phyloP scores from a whole-genome alignment of 2,888 invertebrate genomes.

The Cyaniris semiargus region DNA sequence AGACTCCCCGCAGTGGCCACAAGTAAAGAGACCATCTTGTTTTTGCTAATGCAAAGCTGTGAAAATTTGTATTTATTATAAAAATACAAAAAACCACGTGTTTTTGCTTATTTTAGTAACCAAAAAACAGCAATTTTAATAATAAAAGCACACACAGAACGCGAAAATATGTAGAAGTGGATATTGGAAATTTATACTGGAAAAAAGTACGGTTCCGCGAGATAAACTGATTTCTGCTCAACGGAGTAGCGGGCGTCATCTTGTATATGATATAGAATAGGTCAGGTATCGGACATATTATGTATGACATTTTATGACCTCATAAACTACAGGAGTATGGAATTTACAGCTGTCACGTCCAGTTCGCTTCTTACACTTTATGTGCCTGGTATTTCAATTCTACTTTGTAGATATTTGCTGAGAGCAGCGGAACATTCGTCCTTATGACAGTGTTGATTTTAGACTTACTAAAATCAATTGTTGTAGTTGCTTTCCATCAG shows the following conservation, averaged over 20 bases:
- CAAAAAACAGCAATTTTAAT: conserved; percentile 4
- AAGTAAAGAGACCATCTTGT: conserved; percentile 94
- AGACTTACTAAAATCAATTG: no score
- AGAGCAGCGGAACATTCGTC: no score
- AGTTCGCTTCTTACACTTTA: neutral
- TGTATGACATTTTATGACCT: neutral
- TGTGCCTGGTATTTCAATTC: neutral
- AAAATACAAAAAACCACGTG: conserved; percentile 19
- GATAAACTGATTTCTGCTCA: no score
- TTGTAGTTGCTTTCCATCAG: no score
- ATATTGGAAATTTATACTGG: no score
- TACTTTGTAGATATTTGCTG: neutral
- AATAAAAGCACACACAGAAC: neutral
- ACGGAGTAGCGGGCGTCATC: no score
- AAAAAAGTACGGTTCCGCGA: no score
- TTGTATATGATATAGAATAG: neutral
- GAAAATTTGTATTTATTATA: neutral
- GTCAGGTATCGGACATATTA: neutral
- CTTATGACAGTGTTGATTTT: neutral
- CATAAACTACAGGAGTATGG: conserved; percentile 1
- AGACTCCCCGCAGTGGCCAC: conserved; percentile 94
- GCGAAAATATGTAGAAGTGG: neutral
- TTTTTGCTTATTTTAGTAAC: conserved; percentile 20
- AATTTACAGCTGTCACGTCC: neutral
- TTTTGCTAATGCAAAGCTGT: neutral